These are phyloP conservation scores for Anagyrus pseudococci DNA, from an alignment of 2,888 invertebrate species.

Conservation along the genomic window DNA sequence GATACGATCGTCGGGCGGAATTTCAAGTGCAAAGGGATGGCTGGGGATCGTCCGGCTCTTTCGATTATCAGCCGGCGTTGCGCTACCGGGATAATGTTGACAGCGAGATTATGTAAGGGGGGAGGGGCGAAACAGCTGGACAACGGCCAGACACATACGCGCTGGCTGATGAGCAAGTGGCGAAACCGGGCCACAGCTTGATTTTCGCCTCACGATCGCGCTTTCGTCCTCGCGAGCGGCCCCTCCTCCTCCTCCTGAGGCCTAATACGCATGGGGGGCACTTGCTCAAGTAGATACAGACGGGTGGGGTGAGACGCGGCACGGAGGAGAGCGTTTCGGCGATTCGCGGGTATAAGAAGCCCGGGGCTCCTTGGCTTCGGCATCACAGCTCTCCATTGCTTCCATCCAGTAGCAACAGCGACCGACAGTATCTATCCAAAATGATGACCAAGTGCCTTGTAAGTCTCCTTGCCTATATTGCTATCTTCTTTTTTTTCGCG, in stretches of 20 bases:
- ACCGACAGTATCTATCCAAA: conserved; percentile 44
- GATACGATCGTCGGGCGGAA: too few species aligned
- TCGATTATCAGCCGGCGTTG: too few species aligned
- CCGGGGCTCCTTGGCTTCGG: conserved; percentile 28
- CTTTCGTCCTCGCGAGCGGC: conserved; percentile 6
- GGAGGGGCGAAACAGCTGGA: too few species aligned
- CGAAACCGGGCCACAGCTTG: conserved; percentile 1
- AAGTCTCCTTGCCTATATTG: too few species aligned
- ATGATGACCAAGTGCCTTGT: conserved; percentile 56
- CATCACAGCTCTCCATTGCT: conserved; percentile 50
- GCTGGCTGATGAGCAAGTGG: too few species aligned
- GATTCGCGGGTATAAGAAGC: conserved; percentile 52
- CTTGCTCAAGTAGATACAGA: conserved; percentile 4
- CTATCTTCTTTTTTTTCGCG: neutral
- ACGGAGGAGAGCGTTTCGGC: conserved; percentile 32
- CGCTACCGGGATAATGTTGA: too few species aligned
- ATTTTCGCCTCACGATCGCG: conserved; percentile 39
- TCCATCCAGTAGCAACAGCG: conserved; percentile 38
- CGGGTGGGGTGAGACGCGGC: too few species aligned
- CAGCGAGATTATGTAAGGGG: too few species aligned
- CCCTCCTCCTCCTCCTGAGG: neutral
- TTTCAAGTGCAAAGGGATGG: too few species aligned
- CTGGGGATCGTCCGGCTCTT: too few species aligned
- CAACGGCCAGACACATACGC: too few species aligned
- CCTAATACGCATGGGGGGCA: too few species aligned